phyloP scores from a whole-genome alignment of 2,797 vertebrate species.

The Morelia viridis region DNA sequence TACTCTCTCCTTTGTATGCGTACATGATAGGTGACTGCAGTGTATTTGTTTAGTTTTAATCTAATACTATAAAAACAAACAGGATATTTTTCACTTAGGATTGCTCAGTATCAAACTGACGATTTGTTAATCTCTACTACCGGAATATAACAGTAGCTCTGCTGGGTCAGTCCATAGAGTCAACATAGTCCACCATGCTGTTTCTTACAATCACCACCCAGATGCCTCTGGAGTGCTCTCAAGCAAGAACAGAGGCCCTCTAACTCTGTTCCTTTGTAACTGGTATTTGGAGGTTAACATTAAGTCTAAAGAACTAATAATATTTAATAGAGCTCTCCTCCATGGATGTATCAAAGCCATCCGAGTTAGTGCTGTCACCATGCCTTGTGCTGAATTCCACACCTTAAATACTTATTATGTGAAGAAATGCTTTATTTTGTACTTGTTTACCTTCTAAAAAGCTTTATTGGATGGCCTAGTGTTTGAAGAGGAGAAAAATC shows the following conservation, averaged over 20 bases:
- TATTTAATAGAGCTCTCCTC: not conserved
- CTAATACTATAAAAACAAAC: not conserved
- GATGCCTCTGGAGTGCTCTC: not conserved
- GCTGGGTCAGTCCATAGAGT: not conserved
- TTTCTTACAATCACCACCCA: not conserved
- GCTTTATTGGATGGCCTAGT: not conserved
- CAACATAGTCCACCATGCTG: not conserved
- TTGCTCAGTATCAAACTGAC: not conserved
- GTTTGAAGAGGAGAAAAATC: not conserved
- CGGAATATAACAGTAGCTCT: not conserved
- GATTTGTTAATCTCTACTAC: not conserved
- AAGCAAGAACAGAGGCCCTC: not conserved
- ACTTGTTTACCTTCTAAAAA: not conserved
- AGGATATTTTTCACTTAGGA: not conserved
- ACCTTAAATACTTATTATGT: not conserved
- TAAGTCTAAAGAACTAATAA: not conserved
- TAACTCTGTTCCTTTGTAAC: not conserved
- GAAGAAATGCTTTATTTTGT: not conserved
- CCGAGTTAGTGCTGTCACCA: not conserved
- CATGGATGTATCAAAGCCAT: not conserved
- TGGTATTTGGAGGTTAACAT: not conserved
- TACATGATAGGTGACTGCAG: too few relatives aligned
- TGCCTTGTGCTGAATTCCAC: not conserved
- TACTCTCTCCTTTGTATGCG: not conserved
- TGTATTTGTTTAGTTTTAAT: not conserved